phyloP scores from a whole-genome alignment of 1,140 invertebrate genomes.

The Diorhabda sublineata region DNA sequence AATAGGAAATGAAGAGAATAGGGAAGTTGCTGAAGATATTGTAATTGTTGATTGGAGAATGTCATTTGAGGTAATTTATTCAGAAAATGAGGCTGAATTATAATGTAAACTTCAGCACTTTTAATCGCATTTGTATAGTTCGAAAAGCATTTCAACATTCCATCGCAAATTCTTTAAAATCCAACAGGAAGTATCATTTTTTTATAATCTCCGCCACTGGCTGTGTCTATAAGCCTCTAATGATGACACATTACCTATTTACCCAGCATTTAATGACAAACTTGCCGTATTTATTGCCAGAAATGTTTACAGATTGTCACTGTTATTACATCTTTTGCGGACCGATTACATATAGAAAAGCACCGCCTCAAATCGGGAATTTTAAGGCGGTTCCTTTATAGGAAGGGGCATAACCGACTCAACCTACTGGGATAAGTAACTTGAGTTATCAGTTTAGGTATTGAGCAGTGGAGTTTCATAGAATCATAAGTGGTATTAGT shows the following conservation, averaged over 20 bases:
- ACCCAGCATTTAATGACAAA: conserved; percentile 32
- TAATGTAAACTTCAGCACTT: too few relatives aligned
- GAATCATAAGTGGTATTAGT: too few relatives aligned
- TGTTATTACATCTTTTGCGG: conserved; percentile 29
- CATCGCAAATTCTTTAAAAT: too few relatives aligned
- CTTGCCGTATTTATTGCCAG: conserved; percentile 33
- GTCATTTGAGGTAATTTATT: too few relatives aligned
- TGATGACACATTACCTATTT: conserved; percentile 37
- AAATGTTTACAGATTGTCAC: conserved; percentile 38
- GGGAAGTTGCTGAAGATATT: too few relatives aligned
- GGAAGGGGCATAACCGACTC: conserved; percentile 17
- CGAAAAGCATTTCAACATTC: too few relatives aligned
- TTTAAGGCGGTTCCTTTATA: conserved; percentile 16
- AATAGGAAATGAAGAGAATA: too few relatives aligned
- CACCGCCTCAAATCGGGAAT: conserved; percentile 12
- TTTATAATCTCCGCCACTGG: conserved; percentile 5
- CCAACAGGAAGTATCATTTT: too few relatives aligned
- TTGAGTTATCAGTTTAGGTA: not conserved
- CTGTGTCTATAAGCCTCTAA: conserved; percentile 29
- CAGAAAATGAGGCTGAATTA: too few relatives aligned
- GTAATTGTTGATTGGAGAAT: too few relatives aligned
- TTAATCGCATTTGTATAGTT: too few relatives aligned
- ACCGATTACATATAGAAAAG: conserved; percentile 19
- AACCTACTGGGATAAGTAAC: conserved; percentile 11
- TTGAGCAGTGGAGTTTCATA: too few relatives aligned